These are phyloP conservation scores for Orussus abietinus DNA, from an alignment of 1,140 invertebrate genomes.

Conservation along the genomic window DNA sequence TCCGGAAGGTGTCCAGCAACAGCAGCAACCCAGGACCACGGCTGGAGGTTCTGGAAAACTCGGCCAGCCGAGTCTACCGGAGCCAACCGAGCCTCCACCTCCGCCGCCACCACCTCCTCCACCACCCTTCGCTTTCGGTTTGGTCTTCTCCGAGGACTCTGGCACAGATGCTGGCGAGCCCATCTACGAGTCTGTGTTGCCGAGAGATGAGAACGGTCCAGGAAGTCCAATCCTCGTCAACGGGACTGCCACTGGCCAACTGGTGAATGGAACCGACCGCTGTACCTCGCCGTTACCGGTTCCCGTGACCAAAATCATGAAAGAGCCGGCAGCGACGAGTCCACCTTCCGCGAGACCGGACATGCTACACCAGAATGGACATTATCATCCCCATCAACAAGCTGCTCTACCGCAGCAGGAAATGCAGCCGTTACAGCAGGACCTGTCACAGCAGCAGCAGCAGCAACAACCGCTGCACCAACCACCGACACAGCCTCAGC, in stretches of 20 bases:
- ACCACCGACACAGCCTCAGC: slow-evolving; percentile 12
- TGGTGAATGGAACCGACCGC: slow-evolving; percentile 40
- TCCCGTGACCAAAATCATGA: slow-evolving; percentile 32
- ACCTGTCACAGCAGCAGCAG: slow-evolving; percentile 17
- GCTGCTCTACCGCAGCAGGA: slow-evolving; percentile 19
- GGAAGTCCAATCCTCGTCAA: slow-evolving; percentile 38
- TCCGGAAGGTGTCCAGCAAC: slow-evolving; percentile 38
- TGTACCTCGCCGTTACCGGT: slow-evolving; percentile 58
- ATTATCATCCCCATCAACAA: slow-evolving; percentile 26
- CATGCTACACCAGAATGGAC: slow-evolving; percentile 31
- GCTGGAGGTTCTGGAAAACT: slow-evolving; percentile 34
- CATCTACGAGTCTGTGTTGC: slow-evolving; percentile 80
- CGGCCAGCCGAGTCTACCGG: slow-evolving; percentile 63
- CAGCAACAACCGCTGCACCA: slow-evolving; percentile 20
- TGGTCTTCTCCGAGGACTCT: slow-evolving; percentile 37
- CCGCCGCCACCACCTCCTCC: slow-evolving; percentile 55
- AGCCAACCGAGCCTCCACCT: slow-evolving; percentile 71
- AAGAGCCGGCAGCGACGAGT: slow-evolving; percentile 31
- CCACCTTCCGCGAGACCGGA: slow-evolving; percentile 34
- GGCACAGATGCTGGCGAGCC: slow-evolving; percentile 59
- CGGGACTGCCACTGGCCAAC: slow-evolving; percentile 25
- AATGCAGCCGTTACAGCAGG: no score
- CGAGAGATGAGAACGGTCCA: slow-evolving; percentile 57
- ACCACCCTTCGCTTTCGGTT: slow-evolving; percentile 29
- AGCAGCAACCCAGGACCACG: slow-evolving; percentile 14